Evolutionary conservation across 2,113 vertebrate species (phyloP).

Genomic region (Oncorhynchus mykiss): DNA sequence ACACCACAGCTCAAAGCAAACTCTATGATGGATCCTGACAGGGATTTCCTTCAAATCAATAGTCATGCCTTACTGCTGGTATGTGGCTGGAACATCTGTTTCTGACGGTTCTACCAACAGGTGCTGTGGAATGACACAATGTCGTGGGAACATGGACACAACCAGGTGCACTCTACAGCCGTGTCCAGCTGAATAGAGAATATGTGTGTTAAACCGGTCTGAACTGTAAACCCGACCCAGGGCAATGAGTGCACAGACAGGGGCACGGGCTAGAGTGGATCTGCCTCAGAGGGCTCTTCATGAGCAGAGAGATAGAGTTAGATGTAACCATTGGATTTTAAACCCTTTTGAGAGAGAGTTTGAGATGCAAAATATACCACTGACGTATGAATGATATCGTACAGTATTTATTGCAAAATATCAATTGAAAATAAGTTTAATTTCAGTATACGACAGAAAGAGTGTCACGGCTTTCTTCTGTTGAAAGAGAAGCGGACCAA

Average conservation of each 20-base stretch:
- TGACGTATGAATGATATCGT: no score
- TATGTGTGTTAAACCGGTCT: conserved; percentile 52
- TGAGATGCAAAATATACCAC: no score
- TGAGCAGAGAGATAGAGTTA: no score
- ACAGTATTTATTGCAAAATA: no score
- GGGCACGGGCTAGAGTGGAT: conserved; percentile 17
- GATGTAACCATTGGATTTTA: no score
- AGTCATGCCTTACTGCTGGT: conserved; percentile 55
- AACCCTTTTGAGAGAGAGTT: no score
- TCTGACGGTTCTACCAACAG: conserved; percentile 55
- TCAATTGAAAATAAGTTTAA: no score
- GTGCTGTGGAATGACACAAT: conserved; percentile 58
- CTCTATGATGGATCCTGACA: conserved; percentile 51
- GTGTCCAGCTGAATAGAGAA: conserved; percentile 50
- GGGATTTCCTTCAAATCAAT: conserved; percentile 66
- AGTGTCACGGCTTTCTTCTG: no score
- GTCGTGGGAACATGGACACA: conserved; percentile 67
- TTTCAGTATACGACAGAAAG: no score
- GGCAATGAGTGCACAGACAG: conserved; percentile 7
- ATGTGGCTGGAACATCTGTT: conserved; percentile 68
- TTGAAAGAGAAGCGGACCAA: no score
- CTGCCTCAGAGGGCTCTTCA: conserved; percentile 15
- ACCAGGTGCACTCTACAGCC: conserved; percentile 61
- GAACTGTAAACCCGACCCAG: conserved; percentile 49
- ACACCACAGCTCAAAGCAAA: conserved; percentile 50